Conservation (phyloP, 1,140 invertebrate species). For the Augochlora pura region DNA sequence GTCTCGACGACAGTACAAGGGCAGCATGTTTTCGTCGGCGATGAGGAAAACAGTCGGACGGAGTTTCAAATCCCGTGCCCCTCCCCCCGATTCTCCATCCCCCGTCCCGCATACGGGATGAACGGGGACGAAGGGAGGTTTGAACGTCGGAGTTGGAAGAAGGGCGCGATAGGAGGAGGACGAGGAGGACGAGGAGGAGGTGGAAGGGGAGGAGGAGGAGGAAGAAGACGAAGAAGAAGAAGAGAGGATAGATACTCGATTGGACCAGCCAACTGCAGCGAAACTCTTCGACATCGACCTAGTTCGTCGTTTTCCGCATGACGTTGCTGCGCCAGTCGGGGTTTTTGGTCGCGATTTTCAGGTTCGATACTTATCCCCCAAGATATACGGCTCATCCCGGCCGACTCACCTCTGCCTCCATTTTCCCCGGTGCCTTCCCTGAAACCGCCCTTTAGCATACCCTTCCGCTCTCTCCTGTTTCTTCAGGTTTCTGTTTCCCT, state of each 20-base stretch:
- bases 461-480: background rate
- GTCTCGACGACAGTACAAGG: slow-evolving; percentile 66
- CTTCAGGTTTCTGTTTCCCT: slow-evolving; percentile 12
- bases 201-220: slow-evolving; percentile 6
- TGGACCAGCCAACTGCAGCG: slow-evolving; percentile 49
- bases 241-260: slow-evolving; percentile 46
- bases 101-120: slow-evolving; percentile 47
- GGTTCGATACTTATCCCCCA: slow-evolving; percentile 57
- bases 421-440: slow-evolving; percentile 24
- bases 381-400: slow-evolving; percentile 53
- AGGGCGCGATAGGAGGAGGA: slow-evolving; percentile 25
- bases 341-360: slow-evolving; percentile 66
- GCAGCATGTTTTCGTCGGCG: slow-evolving; percentile 66
- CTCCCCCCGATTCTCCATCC: background rate
- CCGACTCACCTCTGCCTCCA: slow-evolving; percentile 7
- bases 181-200: slow-evolving; percentile 15
- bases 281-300: slow-evolving; percentile 68
- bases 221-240: slow-evolving; percentile 30
- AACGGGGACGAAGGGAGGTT: slow-evolving; percentile 1
- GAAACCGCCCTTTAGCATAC: slow-evolving; percentile 31
- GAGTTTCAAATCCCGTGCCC: slow-evolving; percentile 46
- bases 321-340: slow-evolving; percentile 45
- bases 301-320: slow-evolving; percentile 64
- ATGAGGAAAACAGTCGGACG: slow-evolving; percentile 60
- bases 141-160: slow-evolving; percentile 10